Conservation (phyloP, 2,113 vertebrate species). For the Ifrita kowaldi region DNA sequence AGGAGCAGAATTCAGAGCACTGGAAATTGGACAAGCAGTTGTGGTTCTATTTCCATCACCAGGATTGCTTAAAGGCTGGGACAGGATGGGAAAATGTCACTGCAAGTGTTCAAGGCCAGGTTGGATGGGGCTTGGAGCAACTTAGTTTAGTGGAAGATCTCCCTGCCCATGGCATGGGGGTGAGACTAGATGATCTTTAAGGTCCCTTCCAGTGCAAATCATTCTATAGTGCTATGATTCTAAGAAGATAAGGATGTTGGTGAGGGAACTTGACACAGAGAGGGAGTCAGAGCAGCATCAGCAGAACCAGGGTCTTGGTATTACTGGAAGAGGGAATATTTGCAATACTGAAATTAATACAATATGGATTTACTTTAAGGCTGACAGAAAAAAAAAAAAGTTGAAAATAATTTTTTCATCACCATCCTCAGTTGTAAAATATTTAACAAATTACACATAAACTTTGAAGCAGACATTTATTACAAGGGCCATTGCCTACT, state of each 20-base stretch:
- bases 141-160: neutral
- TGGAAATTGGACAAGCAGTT: neutral
- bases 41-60: neutral
- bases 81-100: neutral
- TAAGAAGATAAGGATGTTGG: neutral
- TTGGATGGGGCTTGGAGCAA: neutral
- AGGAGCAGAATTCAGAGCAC: neutral
- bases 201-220: neutral
- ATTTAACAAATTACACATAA: neutral
- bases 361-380: neutral
- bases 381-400: neutral
- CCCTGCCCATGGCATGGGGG: accelerated
- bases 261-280: neutral
- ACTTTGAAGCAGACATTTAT: neutral
- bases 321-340: neutral
- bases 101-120: neutral
- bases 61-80: neutral
- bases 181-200: neutral
- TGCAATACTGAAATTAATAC: neutral
- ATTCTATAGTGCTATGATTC: neutral
- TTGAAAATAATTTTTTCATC: neutral
- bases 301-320: neutral
- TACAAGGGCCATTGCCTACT: neutral
- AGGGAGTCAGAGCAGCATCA: neutral
- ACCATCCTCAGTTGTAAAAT: neutral